A percentile compares a stretch with the other conserved stretches of the same genome.
Evolutionary conservation across 1,140 invertebrate genomes (phyloP).

Genomic region (Penaeus japonicus): DNA sequence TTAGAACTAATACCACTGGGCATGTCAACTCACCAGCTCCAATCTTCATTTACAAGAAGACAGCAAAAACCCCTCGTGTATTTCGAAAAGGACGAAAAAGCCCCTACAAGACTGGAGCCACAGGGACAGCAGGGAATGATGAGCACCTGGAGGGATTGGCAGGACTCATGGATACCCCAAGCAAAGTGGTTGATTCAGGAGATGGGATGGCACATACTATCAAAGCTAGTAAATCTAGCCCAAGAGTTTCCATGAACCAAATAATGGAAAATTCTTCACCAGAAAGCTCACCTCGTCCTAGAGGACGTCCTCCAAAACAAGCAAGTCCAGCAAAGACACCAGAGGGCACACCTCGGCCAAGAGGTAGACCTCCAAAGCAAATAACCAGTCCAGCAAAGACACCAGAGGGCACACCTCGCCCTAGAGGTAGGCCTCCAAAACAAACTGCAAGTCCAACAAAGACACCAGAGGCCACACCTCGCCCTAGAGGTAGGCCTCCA

Average conservation of each 20-base stretch:
- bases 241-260: background rate
- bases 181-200: background rate
- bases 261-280: no score
- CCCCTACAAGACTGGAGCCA: background rate
- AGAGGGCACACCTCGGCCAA: background rate
- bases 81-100: conserved; percentile 62
- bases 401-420: background rate
- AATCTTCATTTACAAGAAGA: conserved; percentile 63
- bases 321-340: background rate
- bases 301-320: background rate
- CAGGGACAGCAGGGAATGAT: background rate
- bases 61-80: conserved; percentile 60
- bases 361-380: background rate
- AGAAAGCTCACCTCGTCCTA: background rate
- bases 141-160: conserved; percentile 39
- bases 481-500: background rate
- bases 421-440: background rate
- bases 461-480: background rate
- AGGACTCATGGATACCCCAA: conserved; percentile 38
- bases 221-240: background rate
- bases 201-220: background rate
- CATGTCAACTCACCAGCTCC: conserved; percentile 64
- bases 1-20: conserved; percentile 61
- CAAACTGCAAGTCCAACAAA: background rate
- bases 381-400: background rate